phyloP scores from a whole-genome alignment of 1,140 invertebrate genomes.

The Habropoda laboriosa region DNA sequence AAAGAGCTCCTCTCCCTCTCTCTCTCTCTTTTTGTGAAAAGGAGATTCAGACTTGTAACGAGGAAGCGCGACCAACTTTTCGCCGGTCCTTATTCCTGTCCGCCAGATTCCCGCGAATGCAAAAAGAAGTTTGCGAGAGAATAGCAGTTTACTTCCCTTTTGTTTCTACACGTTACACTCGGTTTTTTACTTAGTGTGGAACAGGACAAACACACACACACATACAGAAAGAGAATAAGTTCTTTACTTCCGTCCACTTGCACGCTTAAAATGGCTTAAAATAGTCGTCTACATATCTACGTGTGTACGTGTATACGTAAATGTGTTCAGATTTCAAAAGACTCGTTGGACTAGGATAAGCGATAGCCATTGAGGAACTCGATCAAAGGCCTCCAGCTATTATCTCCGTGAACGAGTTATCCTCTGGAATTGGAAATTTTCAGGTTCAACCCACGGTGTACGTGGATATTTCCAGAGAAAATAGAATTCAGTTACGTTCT shows the following conservation, averaged over 20 bases:
- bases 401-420: not conserved
- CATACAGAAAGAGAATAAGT: not conserved
- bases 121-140: not conserved
- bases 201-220: not conserved
- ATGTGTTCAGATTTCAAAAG: not conserved
- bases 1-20: too few relatives aligned
- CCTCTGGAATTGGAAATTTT: constrained; percentile 2
- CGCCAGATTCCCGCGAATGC: not conserved
- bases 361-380: not conserved
- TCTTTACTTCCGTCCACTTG: not conserved
- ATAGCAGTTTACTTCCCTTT: not conserved
- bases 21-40: too few relatives aligned
- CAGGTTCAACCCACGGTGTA: not conserved
- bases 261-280: not conserved
- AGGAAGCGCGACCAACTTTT: not conserved
- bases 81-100: not conserved
- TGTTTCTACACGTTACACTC: not conserved
- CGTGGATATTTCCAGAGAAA: not conserved
- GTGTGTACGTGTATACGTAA: not conserved
- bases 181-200: not conserved
- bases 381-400: not conserved
- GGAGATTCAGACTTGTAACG: not conserved
- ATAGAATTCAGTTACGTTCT: not conserved
- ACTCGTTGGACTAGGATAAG: not conserved
- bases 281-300: too few relatives aligned